These are phyloP conservation scores for Gymnoscelis rufifasciata DNA, from an alignment of 2,888 invertebrate genomes.

Conservation along the genomic window DNA sequence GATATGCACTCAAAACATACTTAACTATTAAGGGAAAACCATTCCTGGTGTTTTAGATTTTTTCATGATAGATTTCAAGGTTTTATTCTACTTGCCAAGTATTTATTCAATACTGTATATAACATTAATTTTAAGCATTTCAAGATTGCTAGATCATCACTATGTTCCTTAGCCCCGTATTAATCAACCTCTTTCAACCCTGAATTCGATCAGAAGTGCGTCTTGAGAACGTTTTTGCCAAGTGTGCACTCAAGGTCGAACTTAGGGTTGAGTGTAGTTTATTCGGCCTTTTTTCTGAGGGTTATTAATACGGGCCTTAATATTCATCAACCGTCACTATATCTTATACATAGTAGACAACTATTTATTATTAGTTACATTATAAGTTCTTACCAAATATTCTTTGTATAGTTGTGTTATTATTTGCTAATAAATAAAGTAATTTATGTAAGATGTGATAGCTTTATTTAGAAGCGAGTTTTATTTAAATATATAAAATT, in stretches of 20 bases:
- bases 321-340: slow-evolving; percentile 42
- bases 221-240: no score
- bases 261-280: no score
- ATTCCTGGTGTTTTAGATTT: no score
- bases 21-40: neutral
- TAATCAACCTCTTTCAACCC: no score
- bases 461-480: slow-evolving; percentile 75
- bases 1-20: slow-evolving; percentile 35
- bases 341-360: slow-evolving; percentile 37
- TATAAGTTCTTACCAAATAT: slow-evolving; percentile 56
- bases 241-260: no score
- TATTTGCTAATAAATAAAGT: slow-evolving; percentile 62
- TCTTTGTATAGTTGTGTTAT: slow-evolving; percentile 69
- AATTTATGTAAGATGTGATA: slow-evolving; percentile 73
- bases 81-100: slow-evolving; percentile 56
- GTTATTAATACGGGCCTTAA: no score
- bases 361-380: slow-evolving; percentile 59
- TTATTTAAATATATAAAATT: slow-evolving; percentile 72
- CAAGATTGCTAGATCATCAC: slow-evolving; percentile 17
- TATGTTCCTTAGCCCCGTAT: slow-evolving; percentile 68
- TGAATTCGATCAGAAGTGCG: no score
- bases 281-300: no score
- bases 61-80: slow-evolving; percentile 41
- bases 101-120: slow-evolving; percentile 26
- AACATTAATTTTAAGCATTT: neutral